Percentiles rank a stretch among this genome's conserved stretches.
These are phyloP conservation scores for Limnephilus marmoratus DNA, from an alignment of 2,888 invertebrate species.

Conservation along the genomic window DNA sequence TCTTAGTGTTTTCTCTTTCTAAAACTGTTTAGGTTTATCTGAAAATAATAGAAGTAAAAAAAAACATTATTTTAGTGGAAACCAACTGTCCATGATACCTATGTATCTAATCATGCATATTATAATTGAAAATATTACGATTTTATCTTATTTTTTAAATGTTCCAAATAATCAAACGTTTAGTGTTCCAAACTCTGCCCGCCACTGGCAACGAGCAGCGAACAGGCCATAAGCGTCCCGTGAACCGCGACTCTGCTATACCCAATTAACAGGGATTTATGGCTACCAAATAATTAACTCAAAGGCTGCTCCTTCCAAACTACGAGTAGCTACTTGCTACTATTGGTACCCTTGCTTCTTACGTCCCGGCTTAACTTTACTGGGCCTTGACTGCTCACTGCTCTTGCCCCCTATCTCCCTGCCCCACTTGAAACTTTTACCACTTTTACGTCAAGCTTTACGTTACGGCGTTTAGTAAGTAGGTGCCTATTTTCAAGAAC, in stretches of 20 bases:
- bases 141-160: not conserved
- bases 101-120: too few species aligned
- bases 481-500: not conserved
- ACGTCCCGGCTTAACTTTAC: not conserved
- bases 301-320: conserved; percentile 66
- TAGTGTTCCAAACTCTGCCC: conserved; percentile 11
- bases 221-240: conserved; percentile 66
- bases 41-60: too few species aligned
- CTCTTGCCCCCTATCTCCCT: not conserved
- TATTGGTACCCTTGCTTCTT: conserved; percentile 10
- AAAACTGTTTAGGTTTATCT: too few species aligned
- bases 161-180: not conserved
- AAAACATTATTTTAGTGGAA: too few species aligned
- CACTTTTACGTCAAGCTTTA: conserved; percentile 15
- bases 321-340: not conserved
- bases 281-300: conserved; percentile 78
- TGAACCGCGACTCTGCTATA: conserved; percentile 66
- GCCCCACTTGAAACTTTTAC: conserved; percentile 46
- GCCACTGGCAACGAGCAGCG: conserved; percentile 58
- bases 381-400: not conserved
- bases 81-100: too few species aligned
- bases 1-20: too few species aligned
- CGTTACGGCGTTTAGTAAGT: conserved; percentile 2
- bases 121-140: not conserved
- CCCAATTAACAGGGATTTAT: conserved; percentile 79